Evolutionary conservation across 2,888 invertebrate species (phyloP).

Genomic region (Hesperia comma): DNA sequence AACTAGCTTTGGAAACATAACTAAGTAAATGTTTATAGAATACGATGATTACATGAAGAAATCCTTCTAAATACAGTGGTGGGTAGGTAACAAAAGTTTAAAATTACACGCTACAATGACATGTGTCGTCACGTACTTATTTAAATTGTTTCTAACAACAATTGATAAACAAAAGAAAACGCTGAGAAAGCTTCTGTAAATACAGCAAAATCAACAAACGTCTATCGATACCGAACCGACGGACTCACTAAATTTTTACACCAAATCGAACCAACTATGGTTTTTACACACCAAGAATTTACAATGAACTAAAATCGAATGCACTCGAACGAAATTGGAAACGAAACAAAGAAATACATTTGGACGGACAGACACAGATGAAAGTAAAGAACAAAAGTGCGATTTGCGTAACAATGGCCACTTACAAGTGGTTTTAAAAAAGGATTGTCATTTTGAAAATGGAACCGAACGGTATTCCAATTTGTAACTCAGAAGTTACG

Average conservation of each 20-base stretch:
- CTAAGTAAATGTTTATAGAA: slow-evolving; percentile 15
- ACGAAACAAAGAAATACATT: slow-evolving; percentile 55
- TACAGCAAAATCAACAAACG: slow-evolving; percentile 71
- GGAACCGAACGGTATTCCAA: slow-evolving; percentile 29
- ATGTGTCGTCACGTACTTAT: slow-evolving; percentile 26
- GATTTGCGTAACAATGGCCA: slow-evolving; percentile 42
- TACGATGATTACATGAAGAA: slow-evolving; percentile 31
- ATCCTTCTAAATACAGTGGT: slow-evolving; percentile 37
- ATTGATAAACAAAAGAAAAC: slow-evolving; percentile 67
- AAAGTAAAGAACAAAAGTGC: slow-evolving; percentile 52
- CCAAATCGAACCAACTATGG: slow-evolving; percentile 56
- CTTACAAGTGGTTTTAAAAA: slow-evolving; percentile 41
- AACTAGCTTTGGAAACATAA: slow-evolving; percentile 44
- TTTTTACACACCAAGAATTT: slow-evolving; percentile 68
- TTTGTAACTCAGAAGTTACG: slow-evolving; percentile 57
- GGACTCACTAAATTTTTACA: slow-evolving; percentile 77
- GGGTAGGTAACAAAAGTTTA: slow-evolving; percentile 36
- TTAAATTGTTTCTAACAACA: slow-evolving; percentile 58
- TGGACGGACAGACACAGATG: slow-evolving; percentile 81
- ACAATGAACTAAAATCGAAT: slow-evolving; percentile 53
- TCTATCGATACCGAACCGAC: slow-evolving; percentile 65
- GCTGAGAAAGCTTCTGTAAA: slow-evolving; percentile 61
- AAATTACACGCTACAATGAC: slow-evolving; percentile 18
- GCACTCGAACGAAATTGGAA: slow-evolving; percentile 47
- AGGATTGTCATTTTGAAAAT: slow-evolving; percentile 42